Evolutionary conservation across 30 jellyfish, hydroid and myxozoan genomes (phyloP).

Genomic region (Pseudorhiza aurosa): DNA sequence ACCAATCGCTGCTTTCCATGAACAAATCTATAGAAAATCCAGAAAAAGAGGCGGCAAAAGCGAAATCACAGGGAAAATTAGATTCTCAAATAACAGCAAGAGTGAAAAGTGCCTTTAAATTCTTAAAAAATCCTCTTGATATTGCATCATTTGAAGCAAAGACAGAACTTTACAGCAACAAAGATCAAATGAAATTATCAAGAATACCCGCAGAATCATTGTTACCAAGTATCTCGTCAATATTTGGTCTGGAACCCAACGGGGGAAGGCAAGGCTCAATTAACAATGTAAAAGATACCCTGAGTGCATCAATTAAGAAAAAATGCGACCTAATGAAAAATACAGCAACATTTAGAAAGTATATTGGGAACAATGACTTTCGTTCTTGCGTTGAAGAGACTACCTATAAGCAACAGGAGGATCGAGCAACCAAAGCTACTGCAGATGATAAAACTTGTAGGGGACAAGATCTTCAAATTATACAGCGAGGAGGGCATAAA

Average conservation of each 20-base stretch:
- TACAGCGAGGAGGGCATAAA: neutral
- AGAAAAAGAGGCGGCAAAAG: constrained; percentile 35
- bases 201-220: neutral
- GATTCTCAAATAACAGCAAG: neutral
- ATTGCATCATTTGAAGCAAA: constrained; percentile 18
- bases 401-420: neutral
- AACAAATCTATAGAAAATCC: constrained; percentile 24
- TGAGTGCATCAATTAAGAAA: constrained; percentile 10
- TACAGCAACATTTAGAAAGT: neutral
- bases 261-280: constrained; percentile 14
- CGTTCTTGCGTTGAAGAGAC: neutral
- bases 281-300: constrained; percentile 4
- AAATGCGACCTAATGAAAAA: constrained; percentile 10
- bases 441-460: neutral
- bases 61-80: neutral
- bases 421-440: neutral
- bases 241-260: constrained; percentile 9
- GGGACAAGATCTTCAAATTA: neutral
- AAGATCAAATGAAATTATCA: neutral
- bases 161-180: neutral
- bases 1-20: constrained; percentile 27
- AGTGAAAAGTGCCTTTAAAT: constrained; percentile 28
- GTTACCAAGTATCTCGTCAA: constrained; percentile 34
- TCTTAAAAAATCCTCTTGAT: constrained; percentile 57
- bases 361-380: neutral